Conservation (phyloP, 2,797 vertebrate species). For the Mionectes olivaceus region DNA sequence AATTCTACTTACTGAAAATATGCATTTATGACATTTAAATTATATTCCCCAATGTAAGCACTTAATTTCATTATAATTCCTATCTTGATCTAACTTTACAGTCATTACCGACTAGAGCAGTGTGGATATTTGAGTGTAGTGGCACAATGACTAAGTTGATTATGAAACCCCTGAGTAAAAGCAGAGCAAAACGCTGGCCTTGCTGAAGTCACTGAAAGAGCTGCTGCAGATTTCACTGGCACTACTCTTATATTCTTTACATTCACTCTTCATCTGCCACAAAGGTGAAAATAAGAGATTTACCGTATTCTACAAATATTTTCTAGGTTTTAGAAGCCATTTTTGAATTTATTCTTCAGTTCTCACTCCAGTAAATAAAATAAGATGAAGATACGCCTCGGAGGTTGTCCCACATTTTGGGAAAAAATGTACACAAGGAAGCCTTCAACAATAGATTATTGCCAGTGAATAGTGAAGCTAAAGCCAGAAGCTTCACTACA, state of each 20-base stretch:
- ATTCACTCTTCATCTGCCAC: background rate
- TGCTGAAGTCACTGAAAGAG: background rate
- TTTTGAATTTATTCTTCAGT: background rate
- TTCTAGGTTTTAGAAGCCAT: background rate
- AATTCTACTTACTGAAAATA: conserved; percentile 57
- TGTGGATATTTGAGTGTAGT: background rate
- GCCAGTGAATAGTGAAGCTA: background rate
- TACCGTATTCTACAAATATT: background rate
- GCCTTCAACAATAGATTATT: background rate
- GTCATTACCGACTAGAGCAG: conserved; percentile 30
- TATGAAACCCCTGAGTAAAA: background rate
- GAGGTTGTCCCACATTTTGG: background rate
- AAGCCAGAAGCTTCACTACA: background rate
- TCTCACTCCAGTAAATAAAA: background rate
- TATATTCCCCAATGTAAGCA: conserved; percentile 34
- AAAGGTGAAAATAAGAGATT: background rate
- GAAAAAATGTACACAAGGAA: background rate
- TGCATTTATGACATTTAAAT: conserved; percentile 68
- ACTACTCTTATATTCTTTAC: background rate
- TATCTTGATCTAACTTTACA: conserved; percentile 54
- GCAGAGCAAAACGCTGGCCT: background rate
- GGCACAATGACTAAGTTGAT: background rate
- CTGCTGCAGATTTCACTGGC: background rate
- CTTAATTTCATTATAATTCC: conserved; percentile 56
- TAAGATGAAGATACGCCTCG: background rate